Evolutionary conservation across 2,797 vertebrate genomes (phyloP).

Genomic region (Emydoidea blandingii): DNA sequence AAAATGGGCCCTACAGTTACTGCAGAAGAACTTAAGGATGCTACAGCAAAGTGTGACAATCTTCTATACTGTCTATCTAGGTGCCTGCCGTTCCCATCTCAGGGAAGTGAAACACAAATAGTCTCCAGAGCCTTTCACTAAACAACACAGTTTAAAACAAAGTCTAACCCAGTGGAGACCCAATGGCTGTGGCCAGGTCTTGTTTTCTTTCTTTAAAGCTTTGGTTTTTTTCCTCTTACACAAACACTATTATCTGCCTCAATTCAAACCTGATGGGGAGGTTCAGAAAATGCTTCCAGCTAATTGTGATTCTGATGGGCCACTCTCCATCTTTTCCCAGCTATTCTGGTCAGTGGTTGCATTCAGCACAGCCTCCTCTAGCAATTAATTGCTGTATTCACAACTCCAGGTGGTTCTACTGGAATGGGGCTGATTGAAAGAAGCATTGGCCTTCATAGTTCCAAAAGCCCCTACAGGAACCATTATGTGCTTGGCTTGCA

Average conservation of each 20-base stretch:
- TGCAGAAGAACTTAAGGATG: not conserved
- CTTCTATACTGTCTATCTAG: not conserved
- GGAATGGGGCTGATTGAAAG: not conserved
- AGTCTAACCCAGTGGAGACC: not conserved
- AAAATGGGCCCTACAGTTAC: not conserved
- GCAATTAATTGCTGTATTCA: not conserved
- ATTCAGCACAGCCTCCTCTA: not conserved
- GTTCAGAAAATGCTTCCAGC: slow-evolving; percentile 4
- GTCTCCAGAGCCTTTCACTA: not conserved
- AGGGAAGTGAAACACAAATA: not conserved
- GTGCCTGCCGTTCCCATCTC: not conserved
- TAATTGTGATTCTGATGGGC: not conserved
- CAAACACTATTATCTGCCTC: not conserved
- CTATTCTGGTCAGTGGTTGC: not conserved
- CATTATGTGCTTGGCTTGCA: not conserved
- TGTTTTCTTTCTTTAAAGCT: not conserved
- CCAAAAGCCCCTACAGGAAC: not conserved
- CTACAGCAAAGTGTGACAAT: not conserved
- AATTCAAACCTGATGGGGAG: slow-evolving; percentile 23
- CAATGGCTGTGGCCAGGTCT: not conserved
- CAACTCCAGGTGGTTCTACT: not conserved
- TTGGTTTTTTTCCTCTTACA: slow-evolving; percentile 18
- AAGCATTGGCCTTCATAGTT: not conserved
- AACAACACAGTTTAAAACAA: not conserved
- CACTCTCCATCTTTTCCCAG: not conserved